phyloP scores from a whole-genome alignment of 2,888 invertebrate genomes.

The Lomographa bimaculata region DNA sequence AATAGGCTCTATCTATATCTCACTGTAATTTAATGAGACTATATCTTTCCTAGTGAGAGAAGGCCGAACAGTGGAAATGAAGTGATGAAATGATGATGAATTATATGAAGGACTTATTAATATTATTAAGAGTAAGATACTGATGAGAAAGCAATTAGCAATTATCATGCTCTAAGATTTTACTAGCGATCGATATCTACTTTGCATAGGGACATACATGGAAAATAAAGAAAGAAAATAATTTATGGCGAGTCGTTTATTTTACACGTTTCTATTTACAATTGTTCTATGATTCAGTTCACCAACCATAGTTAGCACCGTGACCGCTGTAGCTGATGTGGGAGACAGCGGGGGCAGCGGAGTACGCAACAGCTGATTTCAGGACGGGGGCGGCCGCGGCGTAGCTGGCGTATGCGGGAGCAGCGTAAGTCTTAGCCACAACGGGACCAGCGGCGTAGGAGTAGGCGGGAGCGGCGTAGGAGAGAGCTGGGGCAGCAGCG shows the following conservation, averaged over 20 bases:
- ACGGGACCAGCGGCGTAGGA: constrained; percentile 53
- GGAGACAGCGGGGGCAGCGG: constrained; percentile 85
- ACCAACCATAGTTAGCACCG: constrained; percentile 86
- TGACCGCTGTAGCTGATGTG: constrained; percentile 85
- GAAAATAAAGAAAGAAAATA: neutral
- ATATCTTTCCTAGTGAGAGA: no score
- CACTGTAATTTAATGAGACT: no score
- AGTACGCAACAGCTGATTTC: constrained; percentile 76
- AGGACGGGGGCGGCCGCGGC: constrained; percentile 61
- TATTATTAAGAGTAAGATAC: no score
- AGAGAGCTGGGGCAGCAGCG: constrained; percentile 47
- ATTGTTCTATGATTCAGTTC: constrained; percentile 60
- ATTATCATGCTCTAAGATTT: no score
- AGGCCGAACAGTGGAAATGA: no score
- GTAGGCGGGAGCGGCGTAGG: constrained; percentile 54
- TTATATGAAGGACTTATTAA: no score
- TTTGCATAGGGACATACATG: no score
- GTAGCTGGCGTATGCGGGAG: constrained; percentile 46
- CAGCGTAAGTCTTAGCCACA: constrained; percentile 41
- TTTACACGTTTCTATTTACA: constrained; percentile 57
- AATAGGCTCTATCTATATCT: no score
- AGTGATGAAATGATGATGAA: no score
- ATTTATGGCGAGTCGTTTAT: constrained; percentile 50
- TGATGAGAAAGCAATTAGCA: no score
- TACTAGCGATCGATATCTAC: no score